phyloP scores from a whole-genome alignment of 2,797 vertebrate species.

The Spea hammondii region DNA sequence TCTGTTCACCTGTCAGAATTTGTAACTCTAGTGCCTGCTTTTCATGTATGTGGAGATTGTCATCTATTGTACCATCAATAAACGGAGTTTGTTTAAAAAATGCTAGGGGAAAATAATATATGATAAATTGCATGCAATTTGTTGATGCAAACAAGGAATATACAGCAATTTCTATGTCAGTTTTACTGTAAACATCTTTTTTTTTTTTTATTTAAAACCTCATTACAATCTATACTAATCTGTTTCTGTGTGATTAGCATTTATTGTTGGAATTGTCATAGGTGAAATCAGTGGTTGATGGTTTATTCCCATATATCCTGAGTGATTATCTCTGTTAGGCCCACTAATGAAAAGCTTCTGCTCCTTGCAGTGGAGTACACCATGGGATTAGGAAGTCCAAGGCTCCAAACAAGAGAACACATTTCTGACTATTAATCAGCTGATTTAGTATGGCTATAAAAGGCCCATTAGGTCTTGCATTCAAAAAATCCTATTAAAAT shows the following conservation, averaged over 20 bases:
- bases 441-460: constrained; percentile 5
- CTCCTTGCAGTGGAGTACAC: constrained; percentile 23
- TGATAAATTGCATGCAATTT: background rate
- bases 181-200: background rate
- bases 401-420: constrained; percentile 42
- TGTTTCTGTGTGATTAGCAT: background rate
- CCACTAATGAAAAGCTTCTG: constrained; percentile 34
- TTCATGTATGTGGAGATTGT: too few species aligned
- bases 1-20: too few species aligned
- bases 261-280: constrained; percentile 1
- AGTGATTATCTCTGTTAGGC: constrained; percentile 8
- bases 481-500: constrained; percentile 49
- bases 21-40: too few species aligned
- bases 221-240: too few species aligned
- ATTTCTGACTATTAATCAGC: constrained; percentile 40
- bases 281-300: background rate
- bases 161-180: constrained; percentile 3
- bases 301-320: constrained; percentile 15
- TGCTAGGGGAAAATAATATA: background rate
- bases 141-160: background rate
- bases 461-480: constrained; percentile 40
- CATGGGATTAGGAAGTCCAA: constrained; percentile 12
- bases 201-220: background rate
- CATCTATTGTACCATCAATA: too few species aligned
- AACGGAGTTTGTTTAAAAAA: too few species aligned